Evolutionary conservation across 2,113 vertebrate species (phyloP).

Genomic region (Platanista minor): DNA sequence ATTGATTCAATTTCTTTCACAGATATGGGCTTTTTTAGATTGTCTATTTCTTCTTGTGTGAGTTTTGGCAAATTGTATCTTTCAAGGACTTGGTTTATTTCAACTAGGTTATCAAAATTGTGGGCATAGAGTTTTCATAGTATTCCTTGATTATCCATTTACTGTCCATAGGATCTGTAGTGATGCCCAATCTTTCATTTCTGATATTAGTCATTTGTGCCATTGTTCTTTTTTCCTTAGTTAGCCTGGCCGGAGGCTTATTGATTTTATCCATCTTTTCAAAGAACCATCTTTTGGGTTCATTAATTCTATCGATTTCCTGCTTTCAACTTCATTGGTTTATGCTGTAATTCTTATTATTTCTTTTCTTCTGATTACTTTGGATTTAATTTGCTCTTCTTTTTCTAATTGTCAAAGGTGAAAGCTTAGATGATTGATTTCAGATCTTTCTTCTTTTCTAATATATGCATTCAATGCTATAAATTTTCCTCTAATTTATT

Average conservation of each 20-base stretch:
- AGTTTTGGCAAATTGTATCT: not conserved
- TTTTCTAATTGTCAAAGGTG: not conserved
- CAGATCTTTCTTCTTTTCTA: not conserved
- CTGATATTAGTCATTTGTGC: not conserved
- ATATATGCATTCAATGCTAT: not conserved
- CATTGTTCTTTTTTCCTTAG: not conserved
- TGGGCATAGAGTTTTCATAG: not conserved
- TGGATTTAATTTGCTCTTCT: not conserved
- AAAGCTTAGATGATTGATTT: not conserved
- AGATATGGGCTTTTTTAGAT: not conserved
- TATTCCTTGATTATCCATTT: not conserved
- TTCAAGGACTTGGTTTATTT: not conserved
- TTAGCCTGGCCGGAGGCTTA: not conserved
- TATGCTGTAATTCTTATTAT: not conserved
- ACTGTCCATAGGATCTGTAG: not conserved
- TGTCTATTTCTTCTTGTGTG: not conserved
- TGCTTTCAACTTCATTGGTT: not conserved
- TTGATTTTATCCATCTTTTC: not conserved
- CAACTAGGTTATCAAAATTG: not conserved
- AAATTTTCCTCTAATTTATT: not conserved
- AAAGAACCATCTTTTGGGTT: not conserved
- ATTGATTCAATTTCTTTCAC: not conserved
- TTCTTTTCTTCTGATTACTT: not conserved
- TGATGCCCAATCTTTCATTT: not conserved
- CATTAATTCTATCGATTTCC: not conserved